Evolutionary conservation across 2,113 vertebrate species (phyloP), one percentile per base, ranked within the genome.

Genomic region (Apodemus sylvaticus): DNA sequence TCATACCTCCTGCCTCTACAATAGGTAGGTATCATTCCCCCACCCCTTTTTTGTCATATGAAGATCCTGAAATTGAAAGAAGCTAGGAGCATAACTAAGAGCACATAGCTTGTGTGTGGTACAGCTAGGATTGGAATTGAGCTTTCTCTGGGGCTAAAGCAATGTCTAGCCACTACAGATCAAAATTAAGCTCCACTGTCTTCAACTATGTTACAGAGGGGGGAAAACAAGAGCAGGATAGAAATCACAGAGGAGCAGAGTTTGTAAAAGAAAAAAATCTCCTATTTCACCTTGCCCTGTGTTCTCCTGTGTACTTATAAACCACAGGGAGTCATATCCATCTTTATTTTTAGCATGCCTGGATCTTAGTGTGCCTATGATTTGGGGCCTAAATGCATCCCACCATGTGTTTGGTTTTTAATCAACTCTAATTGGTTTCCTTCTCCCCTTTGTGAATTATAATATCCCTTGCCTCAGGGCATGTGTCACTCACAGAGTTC

Each of bases 371-470:
- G 0, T 53, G 87, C 24, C 34, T 39, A 58, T 66, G 95, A 93
- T 87, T 90, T 20, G 11, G 94, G 70, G 45, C 51, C 19, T 3
- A 5, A 79, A 71, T 87, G 86, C 31, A 94, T 96, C 94, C 90
- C 94, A 88, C 45, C 20, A 51, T 42, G 58, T n/a, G 68, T 90
- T 96, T 92, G 93, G 73, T 78, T 95, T 97, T 91, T 97, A 89
- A 96, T 96, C 91, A 94, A 68, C 94, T 93, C 89, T 96, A 97
- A 96, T 90, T 96, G 87, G 95, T 90, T 77, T 94, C 88, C 39
- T 93, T 95, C 68, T 94, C 73, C 73, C 76, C 89, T 97, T 64
- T 92, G 87, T 55, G 92, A 96, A 73, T 93, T 92, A 87, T 36
- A 88, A 93, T 85, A 89, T 86, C 71, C 96, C 74, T 74, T 7